Percentiles rank a stretch among this genome's conserved stretches.
phyloP scores from a whole-genome alignment of 2,113 vertebrate genomes.

The Diadophis punctatus region DNA sequence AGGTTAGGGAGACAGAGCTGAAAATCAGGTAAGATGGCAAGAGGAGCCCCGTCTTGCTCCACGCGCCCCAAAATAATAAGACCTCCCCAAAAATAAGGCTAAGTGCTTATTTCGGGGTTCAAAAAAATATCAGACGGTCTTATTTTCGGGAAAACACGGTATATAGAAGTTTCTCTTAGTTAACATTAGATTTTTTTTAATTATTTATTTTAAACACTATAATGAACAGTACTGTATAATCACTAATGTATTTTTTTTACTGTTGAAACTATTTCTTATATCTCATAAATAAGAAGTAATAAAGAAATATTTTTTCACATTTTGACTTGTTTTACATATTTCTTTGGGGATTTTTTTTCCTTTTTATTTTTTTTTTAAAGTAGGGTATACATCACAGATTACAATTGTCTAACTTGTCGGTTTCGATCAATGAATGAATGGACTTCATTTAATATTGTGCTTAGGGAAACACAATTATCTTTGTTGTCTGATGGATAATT shows the following conservation, averaged over 20 bases:
- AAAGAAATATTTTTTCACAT: background rate
- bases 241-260: background rate
- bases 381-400: background rate
- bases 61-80: no score
- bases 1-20: no score
- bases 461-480: background rate
- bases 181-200: background rate
- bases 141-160: no score
- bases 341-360: background rate
- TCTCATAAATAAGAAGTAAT: background rate
- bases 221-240: background rate
- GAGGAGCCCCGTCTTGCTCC: no score
- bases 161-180: background rate
- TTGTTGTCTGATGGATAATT: background rate
- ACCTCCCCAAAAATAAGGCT: no score
- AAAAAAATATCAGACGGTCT: no score
- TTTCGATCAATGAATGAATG: background rate
- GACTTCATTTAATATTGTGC: background rate
- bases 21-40: no score
- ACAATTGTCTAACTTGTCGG: background rate
- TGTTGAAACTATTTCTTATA: background rate
- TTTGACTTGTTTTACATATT: background rate
- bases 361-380: background rate
- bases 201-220: background rate
- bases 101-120: no score